Conservation (phyloP, 2,113 vertebrate genomes). For the Tyto alba region DNA sequence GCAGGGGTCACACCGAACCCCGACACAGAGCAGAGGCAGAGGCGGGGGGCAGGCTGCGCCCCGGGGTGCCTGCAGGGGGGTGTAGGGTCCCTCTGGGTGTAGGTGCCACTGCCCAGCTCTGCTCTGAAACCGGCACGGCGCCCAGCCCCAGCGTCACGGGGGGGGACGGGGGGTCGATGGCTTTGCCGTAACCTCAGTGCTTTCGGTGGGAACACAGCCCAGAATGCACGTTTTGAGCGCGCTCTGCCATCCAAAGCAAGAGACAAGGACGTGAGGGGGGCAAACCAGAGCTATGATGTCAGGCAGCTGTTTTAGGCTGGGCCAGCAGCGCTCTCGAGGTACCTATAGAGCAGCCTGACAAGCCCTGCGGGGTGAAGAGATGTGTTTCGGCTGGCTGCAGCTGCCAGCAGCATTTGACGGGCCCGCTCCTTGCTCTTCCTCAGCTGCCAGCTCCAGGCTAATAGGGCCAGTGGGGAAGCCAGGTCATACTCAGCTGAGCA, state of each 20-base stretch:
- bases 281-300: not conserved
- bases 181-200: not conserved
- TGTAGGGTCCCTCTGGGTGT: too few relatives aligned
- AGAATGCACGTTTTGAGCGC: not conserved
- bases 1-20: not conserved
- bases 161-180: accelerated
- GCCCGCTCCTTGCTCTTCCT: accelerated
- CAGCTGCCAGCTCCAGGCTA: not conserved
- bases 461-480: not conserved
- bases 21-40: not conserved
- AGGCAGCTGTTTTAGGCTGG: not conserved
- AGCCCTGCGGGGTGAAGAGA: accelerated
- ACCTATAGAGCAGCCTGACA: not conserved
- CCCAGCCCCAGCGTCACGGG: accelerated
- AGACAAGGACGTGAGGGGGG: accelerated
- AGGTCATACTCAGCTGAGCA: not conserved
- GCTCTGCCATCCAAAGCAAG: not conserved
- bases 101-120: not conserved
- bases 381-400: not conserved
- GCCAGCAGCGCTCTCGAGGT: not conserved
- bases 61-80: accelerated
- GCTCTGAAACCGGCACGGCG: not conserved
- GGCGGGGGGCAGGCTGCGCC: accelerated
- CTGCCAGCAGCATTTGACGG: not conserved
- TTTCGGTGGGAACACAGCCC: not conserved